Evolutionary conservation across 2,797 vertebrate genomes (phyloP), one percentile per base, ranked within the genome.

Genomic region (Cryptoprocta ferox): DNA sequence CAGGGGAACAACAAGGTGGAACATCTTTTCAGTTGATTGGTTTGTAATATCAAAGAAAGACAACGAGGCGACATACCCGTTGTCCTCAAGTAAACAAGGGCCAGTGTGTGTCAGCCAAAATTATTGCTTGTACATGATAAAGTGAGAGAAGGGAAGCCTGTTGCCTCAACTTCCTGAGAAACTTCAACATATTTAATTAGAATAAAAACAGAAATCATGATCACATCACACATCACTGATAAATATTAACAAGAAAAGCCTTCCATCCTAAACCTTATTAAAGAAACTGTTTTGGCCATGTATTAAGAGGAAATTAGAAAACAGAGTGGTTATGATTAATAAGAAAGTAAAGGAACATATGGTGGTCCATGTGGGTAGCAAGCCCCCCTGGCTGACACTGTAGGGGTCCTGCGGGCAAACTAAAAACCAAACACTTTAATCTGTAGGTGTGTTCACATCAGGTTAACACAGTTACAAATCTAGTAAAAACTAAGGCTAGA

Each of bases 131-230:
- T 13, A 45, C 9, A 39, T 5, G n/a, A 75, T 37, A 59, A 91
- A 86, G 26, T 32, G 19, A 94, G 50, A 45, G 92, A 91, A 83
- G 39, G 28, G 12, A 89, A 76, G 28, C 32, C 14, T 63, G 26
- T 82, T 70, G 21, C 32, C 6, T 92, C 85, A 24, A 56, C 73
- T 88, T 87, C 61, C 75, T 71, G 70, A 97, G 82, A 78, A 81
- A 87, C 50, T 63, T 87, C 35, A 91, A 45, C 15, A 84, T 50
- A 70, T 53, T 91, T 85, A 89, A 81, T 90, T 94, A 66, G 84
- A 94, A 91, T 66, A 93, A 96, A 50, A 56, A 30, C 48, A 96
- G 68, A 94, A 61, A 90, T 95, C 28, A 90, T 56, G 56, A 59
- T 48, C 19, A 45, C 12, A 65, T 84, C 37, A 66, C 26, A 50